Conservation (phyloP, 2,888 invertebrate genomes). For the Bedellia somnulentella region DNA sequence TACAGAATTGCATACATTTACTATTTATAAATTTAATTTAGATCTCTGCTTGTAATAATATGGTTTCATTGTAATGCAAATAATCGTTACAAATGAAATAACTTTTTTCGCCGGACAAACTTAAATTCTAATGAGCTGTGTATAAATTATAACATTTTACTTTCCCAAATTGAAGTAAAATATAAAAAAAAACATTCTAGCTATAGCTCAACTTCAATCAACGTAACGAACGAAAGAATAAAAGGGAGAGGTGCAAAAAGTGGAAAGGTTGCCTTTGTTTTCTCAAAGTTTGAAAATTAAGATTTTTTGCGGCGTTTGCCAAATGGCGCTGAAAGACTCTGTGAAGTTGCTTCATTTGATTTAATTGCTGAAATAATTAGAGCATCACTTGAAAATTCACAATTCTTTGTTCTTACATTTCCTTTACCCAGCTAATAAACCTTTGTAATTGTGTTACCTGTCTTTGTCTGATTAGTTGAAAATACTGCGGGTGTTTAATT, state of each 20-base stretch:
- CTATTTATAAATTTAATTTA: too few relatives aligned
- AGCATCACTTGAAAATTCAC: conserved; percentile 30
- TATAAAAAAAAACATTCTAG: conserved; percentile 2
- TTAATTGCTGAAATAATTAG: conserved; percentile 51
- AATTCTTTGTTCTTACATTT: conserved; percentile 4
- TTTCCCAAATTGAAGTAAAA: conserved; percentile 15
- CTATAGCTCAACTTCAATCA: conserved; percentile 6
- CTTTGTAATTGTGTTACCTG: not conserved
- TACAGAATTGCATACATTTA: too few relatives aligned
- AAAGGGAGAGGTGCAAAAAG: conserved; percentile 22
- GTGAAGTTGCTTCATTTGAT: conserved; percentile 22
- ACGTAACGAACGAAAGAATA: conserved; percentile 9
- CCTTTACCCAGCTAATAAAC: conserved; percentile 1
- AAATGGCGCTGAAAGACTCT: conserved; percentile 29
- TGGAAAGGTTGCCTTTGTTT: conserved; percentile 33
- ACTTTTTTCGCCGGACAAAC: conserved; percentile 13
- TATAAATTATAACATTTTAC: conserved; percentile 23
- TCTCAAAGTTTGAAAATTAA: conserved; percentile 42
- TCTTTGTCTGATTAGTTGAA: too few relatives aligned
- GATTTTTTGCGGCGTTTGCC: conserved; percentile 24
- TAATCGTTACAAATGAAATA: not conserved
- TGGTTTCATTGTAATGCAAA: too few relatives aligned
- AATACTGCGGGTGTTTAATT: too few relatives aligned
- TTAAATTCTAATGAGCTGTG: conserved; percentile 36
- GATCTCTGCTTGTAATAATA: too few relatives aligned